A percentile compares a stretch with the other conserved stretches of the same genome.
phyloP scores from a whole-genome alignment of 2,797 vertebrate genomes.

The Silurus aristotelis region DNA sequence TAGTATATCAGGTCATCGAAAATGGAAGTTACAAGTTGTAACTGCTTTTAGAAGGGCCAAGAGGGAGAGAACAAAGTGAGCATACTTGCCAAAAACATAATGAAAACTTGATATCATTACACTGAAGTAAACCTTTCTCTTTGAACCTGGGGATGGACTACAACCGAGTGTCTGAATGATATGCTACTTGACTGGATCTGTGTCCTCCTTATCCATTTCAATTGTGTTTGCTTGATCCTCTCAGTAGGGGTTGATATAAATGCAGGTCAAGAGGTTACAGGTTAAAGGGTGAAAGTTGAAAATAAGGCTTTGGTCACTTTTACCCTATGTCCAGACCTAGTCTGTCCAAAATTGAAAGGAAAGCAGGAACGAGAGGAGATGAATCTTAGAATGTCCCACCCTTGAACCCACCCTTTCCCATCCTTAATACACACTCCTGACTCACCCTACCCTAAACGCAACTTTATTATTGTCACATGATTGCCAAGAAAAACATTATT shows the following conservation, averaged over 20 bases:
- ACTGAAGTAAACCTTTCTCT: neutral
- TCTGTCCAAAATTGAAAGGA: constrained; percentile 11
- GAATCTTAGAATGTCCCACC: constrained; percentile 26
- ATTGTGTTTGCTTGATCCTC: neutral
- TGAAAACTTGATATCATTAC: constrained; percentile 13
- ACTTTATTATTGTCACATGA: neutral
- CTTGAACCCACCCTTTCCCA: constrained; percentile 7
- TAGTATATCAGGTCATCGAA: neutral
- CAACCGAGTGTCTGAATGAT: neutral
- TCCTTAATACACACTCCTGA: constrained; percentile 1
- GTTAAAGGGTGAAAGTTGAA: constrained; percentile 26
- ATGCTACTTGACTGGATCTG: neutral
- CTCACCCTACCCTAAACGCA: constrained; percentile 1
- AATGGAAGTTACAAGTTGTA: neutral
- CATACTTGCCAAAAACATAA: constrained; percentile 24
- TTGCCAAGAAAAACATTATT: constrained; percentile 20
- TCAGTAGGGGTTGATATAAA: constrained; percentile 25
- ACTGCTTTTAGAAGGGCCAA: neutral
- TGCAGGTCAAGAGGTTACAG: constrained; percentile 34
- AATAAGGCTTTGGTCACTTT: constrained; percentile 40
- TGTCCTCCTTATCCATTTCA: constrained; percentile 9
- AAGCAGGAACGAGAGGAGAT: constrained; percentile 25
- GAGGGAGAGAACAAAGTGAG: neutral
- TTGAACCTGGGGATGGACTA: neutral
- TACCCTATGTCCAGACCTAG: constrained; percentile 17